Percentiles rank a stretch among this genome's conserved stretches.
Evolutionary conservation across 2,797 vertebrate species (phyloP).

Genomic region (Tamandua tetradactyla): DNA sequence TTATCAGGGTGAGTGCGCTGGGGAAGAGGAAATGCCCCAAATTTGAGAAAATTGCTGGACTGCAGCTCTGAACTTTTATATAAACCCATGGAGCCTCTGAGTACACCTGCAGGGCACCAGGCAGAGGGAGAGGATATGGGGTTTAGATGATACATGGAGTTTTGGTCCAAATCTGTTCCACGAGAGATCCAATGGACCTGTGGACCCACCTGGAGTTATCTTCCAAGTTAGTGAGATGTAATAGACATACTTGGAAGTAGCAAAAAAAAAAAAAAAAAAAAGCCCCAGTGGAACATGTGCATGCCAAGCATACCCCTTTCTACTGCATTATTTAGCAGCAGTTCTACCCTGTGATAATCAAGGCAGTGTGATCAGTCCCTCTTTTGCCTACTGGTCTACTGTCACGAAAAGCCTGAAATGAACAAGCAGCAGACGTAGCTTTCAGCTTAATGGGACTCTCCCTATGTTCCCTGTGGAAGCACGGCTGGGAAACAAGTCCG

Average conservation of each 20-base stretch:
- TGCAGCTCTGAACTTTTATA: background rate
- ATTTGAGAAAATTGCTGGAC: background rate
- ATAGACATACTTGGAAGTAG: background rate
- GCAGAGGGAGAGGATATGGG: too few relatives aligned
- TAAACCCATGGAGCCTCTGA: too few relatives aligned
- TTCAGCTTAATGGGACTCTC: background rate
- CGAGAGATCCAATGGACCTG: background rate
- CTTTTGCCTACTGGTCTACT: background rate
- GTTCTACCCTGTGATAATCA: background rate
- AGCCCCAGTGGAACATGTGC: background rate
- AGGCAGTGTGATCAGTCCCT: background rate
- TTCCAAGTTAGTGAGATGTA: background rate
- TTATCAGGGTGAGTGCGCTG: background rate
- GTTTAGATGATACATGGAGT: too few relatives aligned
- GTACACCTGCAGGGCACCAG: too few relatives aligned
- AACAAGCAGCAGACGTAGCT: background rate
- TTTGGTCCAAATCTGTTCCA: too few relatives aligned
- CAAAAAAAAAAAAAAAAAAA: background rate
- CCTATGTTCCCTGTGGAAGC: background rate
- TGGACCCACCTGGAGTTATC: background rate
- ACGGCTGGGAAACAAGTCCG: background rate
- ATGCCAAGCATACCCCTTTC: background rate
- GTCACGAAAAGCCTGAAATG: background rate
- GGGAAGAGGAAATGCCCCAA: background rate
- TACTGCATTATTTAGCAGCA: background rate